Base-by-base conservation (phyloP, 1,140 invertebrate genomes). In the Temnothorax longispinosus region DNA sequence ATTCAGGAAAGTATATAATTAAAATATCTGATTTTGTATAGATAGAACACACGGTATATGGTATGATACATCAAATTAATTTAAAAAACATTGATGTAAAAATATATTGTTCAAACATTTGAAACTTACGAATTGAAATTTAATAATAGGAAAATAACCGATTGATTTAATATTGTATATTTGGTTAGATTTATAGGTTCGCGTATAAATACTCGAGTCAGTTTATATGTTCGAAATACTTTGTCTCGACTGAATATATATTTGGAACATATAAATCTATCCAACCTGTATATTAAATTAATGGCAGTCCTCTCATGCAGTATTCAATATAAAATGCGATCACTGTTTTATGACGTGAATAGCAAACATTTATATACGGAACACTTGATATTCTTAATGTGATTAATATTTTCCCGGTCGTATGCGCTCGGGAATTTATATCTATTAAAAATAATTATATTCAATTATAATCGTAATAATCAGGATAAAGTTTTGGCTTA, bases 211-310 rank as follows among this genome's bases (percentile, higher is more conserved):
- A 54, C n/a, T 3, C n/a, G 4, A 52, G 35, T 35, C 18, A 67
- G n/a, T 81, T 81, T 81, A 69, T 80, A 81, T 69, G 27, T 44
- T 78, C 35, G 4, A 54, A 81, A 71, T 81, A 71, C 35, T 27
- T 27, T 27, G 27, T 27, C 27, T 71, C 35, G 21, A 69, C 15
- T 27, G 15, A n/a, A 81, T 71, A 71, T 71, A 71, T 54, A 67
- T 69, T 81, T 15, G 38, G 6, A 58, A 81, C 50, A 27, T 56
- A 81, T 81, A 81, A 81, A 81, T 81, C 38, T 71, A 56, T 71
- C 35, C 7, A 18, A 56, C 27, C 64, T 71, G 32, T 47, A 71
- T 65, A 71, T 71, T 71, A 71, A 81, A 81, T 81, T 71, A 81
- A 58, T 81, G 11, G 15, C 27, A 58, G 21, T 41, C 15, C 62